These are phyloP conservation scores for Coregonus clupeaformis DNA, from an alignment of 2,113 vertebrate genomes.

Conservation along the genomic window DNA sequence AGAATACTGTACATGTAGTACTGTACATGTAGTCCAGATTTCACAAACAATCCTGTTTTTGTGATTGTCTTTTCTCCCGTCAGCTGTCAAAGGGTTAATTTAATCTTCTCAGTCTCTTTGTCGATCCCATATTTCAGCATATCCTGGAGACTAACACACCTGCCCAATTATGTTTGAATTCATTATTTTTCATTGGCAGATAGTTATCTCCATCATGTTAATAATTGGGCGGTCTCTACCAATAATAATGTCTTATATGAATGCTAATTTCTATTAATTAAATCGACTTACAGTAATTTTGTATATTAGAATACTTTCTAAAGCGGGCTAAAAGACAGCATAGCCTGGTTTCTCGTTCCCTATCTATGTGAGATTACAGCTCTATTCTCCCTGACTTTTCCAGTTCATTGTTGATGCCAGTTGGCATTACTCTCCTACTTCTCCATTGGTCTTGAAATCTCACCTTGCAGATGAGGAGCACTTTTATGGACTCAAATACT, in stretches of 20 bases:
- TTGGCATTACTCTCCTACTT: neutral
- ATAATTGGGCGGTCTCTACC: too few species aligned
- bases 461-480: too few species aligned
- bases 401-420: neutral
- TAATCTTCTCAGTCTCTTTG: neutral
- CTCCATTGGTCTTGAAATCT: neutral
- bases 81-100: neutral
- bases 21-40: neutral
- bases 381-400: slow-evolving; percentile 1
- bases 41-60: neutral
- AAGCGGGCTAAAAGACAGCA: too few species aligned
- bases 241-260: too few species aligned
- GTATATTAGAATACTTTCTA: too few species aligned
- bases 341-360: neutral
- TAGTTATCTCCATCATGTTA: too few species aligned
- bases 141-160: neutral
- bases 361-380: neutral
- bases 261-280: too few species aligned
- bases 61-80: neutral
- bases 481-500: too few species aligned
- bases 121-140: neutral
- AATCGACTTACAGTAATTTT: too few species aligned
- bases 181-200: too few species aligned
- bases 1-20: neutral
- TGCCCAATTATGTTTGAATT: too few species aligned